A percentile compares a stretch with the other conserved stretches of the same genome.
phyloP scores from a whole-genome alignment of 1,140 invertebrate genomes.

The Lethrus apterus region DNA sequence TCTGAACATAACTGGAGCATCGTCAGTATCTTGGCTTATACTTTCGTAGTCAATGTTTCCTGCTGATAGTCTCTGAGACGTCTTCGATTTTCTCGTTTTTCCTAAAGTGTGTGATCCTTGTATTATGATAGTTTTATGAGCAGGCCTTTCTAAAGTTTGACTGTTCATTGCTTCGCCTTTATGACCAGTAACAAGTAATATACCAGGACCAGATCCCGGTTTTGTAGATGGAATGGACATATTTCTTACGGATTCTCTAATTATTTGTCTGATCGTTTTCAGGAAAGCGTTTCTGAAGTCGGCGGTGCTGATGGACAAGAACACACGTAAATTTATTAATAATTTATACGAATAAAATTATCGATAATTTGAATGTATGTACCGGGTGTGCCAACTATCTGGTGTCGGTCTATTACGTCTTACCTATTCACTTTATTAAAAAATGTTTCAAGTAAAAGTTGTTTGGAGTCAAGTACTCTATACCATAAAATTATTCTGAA shows the following conservation, averaged over 20 bases:
- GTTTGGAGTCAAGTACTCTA: too few species aligned
- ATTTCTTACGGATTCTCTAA: constrained; percentile 88
- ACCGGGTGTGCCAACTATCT: too few species aligned
- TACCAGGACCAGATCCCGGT: constrained; percentile 44
- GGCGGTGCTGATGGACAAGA: constrained; percentile 61
- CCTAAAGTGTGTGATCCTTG: constrained; percentile 64
- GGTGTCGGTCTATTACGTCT: too few species aligned
- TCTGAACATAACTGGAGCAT: constrained; percentile 56
- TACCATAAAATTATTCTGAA: too few species aligned
- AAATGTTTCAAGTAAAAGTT: too few species aligned
- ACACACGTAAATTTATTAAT: background rate
- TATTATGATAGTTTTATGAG: constrained; percentile 43
- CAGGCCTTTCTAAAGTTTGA: constrained; percentile 37
- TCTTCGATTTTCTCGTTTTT: constrained; percentile 64
- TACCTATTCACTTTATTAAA: too few species aligned
- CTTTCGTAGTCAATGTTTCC: constrained; percentile 81
- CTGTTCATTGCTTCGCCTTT: constrained; percentile 39
- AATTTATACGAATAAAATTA: too few species aligned
- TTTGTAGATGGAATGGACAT: constrained; percentile 86
- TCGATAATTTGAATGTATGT: too few species aligned
- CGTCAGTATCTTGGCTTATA: constrained; percentile 51
- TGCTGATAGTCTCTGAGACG: constrained; percentile 80
- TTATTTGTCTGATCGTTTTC: constrained; percentile 93
- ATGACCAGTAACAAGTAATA: constrained; percentile 38
- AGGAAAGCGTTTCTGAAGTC: constrained; percentile 95